Evolutionary conservation across 2,797 vertebrate genomes (phyloP).

Genomic region (Karalla daura): DNA sequence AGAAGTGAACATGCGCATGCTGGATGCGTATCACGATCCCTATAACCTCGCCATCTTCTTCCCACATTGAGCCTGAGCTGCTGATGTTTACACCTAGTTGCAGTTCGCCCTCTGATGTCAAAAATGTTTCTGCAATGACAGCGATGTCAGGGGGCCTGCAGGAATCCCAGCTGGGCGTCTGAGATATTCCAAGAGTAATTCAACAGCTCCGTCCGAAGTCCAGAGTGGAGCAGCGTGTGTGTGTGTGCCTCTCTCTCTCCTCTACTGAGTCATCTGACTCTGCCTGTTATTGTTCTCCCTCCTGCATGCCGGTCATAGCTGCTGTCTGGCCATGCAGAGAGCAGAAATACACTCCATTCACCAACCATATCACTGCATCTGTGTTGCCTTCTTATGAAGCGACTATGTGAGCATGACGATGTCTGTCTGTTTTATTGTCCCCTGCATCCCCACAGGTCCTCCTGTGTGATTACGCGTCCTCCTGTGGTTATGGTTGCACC

Average conservation of each 20-base stretch:
- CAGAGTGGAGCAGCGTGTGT: conserved; percentile 30
- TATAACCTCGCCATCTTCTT: background rate
- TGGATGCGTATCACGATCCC: background rate
- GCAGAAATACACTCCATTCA: conserved; percentile 4
- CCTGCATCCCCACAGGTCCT: conserved; percentile 66
- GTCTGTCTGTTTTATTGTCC: conserved; percentile 15
- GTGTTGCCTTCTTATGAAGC: conserved; percentile 30
- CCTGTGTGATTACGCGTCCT: conserved; percentile 33
- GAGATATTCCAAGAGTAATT: conserved; percentile 59
- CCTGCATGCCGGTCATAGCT: conserved; percentile 78
- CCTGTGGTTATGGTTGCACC: conserved; percentile 50
- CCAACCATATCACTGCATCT: conserved; percentile 10
- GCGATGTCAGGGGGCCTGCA: conserved; percentile 50
- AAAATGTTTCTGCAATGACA: conserved; percentile 47
- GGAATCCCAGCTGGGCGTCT: conserved; percentile 52
- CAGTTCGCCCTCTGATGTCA: conserved; percentile 44
- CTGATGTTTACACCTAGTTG: conserved; percentile 39
- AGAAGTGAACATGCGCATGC: conserved; percentile 3
- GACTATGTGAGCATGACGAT: conserved; percentile 19
- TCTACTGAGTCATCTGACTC: conserved; percentile 55
- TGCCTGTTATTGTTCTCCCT: conserved; percentile 68
- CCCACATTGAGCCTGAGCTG: background rate
- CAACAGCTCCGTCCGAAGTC: conserved; percentile 50
- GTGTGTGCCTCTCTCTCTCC: conserved; percentile 31
- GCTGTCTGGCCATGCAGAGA: conserved; percentile 57